phyloP scores from a whole-genome alignment of 2,888 invertebrate genomes.

The Unio pictorum region DNA sequence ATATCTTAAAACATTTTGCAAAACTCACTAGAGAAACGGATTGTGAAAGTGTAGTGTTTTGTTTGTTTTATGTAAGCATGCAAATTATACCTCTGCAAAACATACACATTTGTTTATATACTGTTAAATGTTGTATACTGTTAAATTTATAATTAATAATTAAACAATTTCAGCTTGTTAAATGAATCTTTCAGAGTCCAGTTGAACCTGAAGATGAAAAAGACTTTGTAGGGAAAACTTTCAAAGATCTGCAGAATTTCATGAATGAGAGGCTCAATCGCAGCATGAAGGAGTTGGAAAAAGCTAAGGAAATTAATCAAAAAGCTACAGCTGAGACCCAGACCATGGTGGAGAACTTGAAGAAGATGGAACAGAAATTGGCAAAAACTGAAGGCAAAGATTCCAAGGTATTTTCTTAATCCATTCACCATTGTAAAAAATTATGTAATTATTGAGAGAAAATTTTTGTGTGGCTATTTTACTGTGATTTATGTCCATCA shows the following conservation, averaged over 20 bases:
- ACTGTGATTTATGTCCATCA: too few relatives aligned
- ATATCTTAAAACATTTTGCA: too few relatives aligned
- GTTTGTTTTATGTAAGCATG: too few relatives aligned
- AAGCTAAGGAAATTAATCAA: constrained; percentile 45
- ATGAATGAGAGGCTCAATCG: constrained; percentile 58
- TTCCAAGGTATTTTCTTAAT: too few relatives aligned
- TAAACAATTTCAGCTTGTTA: background rate
- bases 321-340: constrained; percentile 58
- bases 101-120: background rate
- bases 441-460: too few relatives aligned
- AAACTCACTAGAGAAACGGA: too few relatives aligned
- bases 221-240: constrained; percentile 60
- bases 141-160: background rate
- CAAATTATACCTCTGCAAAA: too few relatives aligned
- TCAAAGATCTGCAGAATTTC: constrained; percentile 62
- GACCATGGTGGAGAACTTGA: constrained; percentile 54
- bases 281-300: constrained; percentile 52
- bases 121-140: background rate
- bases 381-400: constrained; percentile 45
- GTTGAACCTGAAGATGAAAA: constrained; percentile 54
- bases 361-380: constrained; percentile 47
- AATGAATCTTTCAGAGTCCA: constrained; percentile 36
- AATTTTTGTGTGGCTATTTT: too few relatives aligned
- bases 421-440: too few relatives aligned
- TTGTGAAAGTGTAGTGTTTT: too few relatives aligned